phyloP scores from a whole-genome alignment of 2,888 invertebrate genomes.

The Caenorhabditis afra region DNA sequence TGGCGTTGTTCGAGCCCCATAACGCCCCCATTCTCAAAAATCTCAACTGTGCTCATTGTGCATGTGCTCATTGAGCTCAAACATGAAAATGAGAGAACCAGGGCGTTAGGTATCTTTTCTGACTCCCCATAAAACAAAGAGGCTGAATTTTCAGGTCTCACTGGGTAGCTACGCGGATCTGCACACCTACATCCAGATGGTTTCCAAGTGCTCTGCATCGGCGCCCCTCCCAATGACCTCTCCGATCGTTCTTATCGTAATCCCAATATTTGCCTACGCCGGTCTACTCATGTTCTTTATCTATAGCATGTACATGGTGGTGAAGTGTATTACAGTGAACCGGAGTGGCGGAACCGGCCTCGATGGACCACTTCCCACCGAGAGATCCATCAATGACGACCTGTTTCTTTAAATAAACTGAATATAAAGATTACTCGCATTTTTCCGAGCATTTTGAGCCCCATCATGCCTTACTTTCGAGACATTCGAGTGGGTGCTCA shows the following conservation, averaged over 20 bases:
- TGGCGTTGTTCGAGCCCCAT: no score
- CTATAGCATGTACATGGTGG: conserved; percentile 53
- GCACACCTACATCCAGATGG: conserved; percentile 59
- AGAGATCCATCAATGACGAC: conserved; percentile 47
- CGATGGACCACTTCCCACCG: conserved; percentile 14
- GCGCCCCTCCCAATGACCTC: conserved; percentile 34
- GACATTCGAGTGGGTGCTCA: background rate
- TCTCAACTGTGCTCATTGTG: no score
- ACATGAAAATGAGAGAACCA: background rate
- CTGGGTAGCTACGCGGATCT: conserved; percentile 59
- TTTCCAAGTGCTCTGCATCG: conserved; percentile 36
- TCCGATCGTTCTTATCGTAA: conserved; percentile 51
- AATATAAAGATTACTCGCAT: background rate
- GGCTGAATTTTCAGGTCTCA: conserved; percentile 45
- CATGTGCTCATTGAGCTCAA: no score
- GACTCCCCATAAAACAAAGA: background rate
- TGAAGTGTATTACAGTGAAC: conserved; percentile 51
- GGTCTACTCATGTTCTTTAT: conserved; percentile 49
- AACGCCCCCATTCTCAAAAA: no score
- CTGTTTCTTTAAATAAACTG: conserved; percentile 32
- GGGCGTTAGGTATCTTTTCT: background rate
- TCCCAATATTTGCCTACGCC: conserved; percentile 57
- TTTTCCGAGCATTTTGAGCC: background rate
- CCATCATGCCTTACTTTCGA: background rate
- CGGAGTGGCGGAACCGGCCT: conserved; percentile 33